Evolutionary conservation across 2,888 invertebrate genomes (phyloP).

Genomic region (Phlogophora meticulosa): DNA sequence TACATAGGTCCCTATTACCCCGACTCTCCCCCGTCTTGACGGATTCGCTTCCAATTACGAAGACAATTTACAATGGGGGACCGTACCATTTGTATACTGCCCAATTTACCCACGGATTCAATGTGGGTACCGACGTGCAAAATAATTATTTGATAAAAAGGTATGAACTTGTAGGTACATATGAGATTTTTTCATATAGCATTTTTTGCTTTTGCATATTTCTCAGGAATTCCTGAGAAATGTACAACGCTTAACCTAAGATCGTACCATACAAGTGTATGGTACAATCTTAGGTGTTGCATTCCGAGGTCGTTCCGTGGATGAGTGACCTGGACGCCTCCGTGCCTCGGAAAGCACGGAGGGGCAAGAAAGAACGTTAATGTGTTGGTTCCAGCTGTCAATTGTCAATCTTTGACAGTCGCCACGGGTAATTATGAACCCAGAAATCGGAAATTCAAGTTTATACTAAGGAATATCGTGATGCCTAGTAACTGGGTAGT

Average conservation of each 20-base stretch:
- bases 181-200: neutral
- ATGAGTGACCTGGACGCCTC: too few species aligned
- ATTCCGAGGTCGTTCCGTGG: too few species aligned
- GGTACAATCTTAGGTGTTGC: too few species aligned
- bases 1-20: slow-evolving; percentile 18
- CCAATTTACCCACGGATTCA: slow-evolving; percentile 43
- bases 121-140: slow-evolving; percentile 16
- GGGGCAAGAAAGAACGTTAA: too few species aligned
- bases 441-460: too few species aligned
- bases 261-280: neutral
- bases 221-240: neutral
- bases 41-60: slow-evolving; percentile 59
- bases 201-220: neutral
- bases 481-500: too few species aligned
- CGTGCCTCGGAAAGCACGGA: too few species aligned
- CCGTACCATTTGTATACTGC: slow-evolving; percentile 37
- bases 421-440: too few species aligned
- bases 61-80: slow-evolving; percentile 57
- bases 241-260: neutral
- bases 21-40: slow-evolving; percentile 27
- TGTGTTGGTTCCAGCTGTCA: too few species aligned
- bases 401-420: too few species aligned
- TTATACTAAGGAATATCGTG: too few species aligned
- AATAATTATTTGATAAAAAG: slow-evolving; percentile 20
- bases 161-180: slow-evolving; percentile 8